These are phyloP conservation scores for Pyrrhia umbra DNA, from an alignment of 2,888 invertebrate species.

Conservation along the genomic window DNA sequence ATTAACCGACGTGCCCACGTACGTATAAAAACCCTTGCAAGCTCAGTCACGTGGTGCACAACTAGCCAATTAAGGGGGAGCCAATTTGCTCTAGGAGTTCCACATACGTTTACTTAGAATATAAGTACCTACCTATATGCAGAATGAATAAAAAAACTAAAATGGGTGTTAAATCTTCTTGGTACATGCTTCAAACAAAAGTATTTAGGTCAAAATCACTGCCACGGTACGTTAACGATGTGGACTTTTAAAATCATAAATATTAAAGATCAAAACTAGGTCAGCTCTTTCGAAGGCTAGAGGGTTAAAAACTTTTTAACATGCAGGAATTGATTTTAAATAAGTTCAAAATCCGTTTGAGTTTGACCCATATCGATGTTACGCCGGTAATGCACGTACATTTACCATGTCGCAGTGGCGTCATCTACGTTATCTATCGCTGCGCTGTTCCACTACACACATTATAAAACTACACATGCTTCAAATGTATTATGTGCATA, in stretches of 20 bases:
- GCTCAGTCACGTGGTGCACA: slow-evolving; percentile 27
- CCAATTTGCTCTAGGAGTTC: slow-evolving; percentile 43
- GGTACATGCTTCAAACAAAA: neutral
- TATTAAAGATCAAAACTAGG: slow-evolving; percentile 11
- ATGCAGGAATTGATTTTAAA: slow-evolving; percentile 28
- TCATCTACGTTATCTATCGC: slow-evolving; percentile 26
- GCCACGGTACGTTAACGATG: slow-evolving; percentile 4
- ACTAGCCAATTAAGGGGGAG: slow-evolving; percentile 48
- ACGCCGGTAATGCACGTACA: slow-evolving; percentile 9
- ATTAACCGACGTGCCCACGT: neutral
- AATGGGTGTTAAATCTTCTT: slow-evolving; percentile 2
- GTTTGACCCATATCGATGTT: slow-evolving; percentile 27
- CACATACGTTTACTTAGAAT: slow-evolving; percentile 6
- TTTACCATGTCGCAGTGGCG: slow-evolving; percentile 16
- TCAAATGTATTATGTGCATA: slow-evolving; percentile 34
- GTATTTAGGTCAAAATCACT: slow-evolving; percentile 22
- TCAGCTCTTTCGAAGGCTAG: neutral
- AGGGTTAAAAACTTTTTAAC: slow-evolving; percentile 6
- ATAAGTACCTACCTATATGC: slow-evolving; percentile 13
- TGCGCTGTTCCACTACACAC: slow-evolving; percentile 18
- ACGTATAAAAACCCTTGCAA: slow-evolving; percentile 19
- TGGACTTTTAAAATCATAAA: slow-evolving; percentile 12
- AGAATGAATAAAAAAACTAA: slow-evolving; percentile 11
- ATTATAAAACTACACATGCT: slow-evolving; percentile 23
- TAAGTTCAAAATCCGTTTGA: slow-evolving; percentile 21